Conservation (phyloP, 2,797 vertebrate species). For the Notamacropus eugenii region DNA sequence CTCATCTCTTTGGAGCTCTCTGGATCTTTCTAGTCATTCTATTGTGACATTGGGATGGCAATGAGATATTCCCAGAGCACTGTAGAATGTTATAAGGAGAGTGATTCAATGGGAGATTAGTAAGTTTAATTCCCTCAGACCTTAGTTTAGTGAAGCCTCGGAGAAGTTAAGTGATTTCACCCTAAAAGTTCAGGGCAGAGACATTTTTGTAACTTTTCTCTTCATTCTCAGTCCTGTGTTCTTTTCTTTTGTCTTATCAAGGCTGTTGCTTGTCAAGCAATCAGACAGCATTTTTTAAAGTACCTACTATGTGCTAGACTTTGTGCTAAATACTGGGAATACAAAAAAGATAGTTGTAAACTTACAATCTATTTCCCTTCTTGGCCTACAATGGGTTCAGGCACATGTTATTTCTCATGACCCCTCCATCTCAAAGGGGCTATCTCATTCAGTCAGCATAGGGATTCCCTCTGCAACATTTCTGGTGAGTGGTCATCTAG, state of each 20-base stretch:
- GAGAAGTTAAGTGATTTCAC: neutral
- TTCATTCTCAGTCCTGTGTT: neutral
- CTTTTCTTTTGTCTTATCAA: neutral
- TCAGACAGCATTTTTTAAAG: neutral
- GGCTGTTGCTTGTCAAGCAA: neutral
- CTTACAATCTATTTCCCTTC: neutral
- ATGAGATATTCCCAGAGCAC: neutral
- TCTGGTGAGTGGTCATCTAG: neutral
- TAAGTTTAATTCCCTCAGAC: neutral
- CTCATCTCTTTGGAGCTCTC: neutral
- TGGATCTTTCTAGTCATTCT: neutral
- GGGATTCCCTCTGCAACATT: neutral
- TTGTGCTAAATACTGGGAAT: neutral
- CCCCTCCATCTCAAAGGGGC: neutral
- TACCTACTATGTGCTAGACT: neutral
- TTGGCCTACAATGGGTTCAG: neutral
- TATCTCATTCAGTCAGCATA: neutral
- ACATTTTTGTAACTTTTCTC: neutral
- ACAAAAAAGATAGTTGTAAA: neutral
- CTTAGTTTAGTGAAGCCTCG: neutral
- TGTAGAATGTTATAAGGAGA: neutral
- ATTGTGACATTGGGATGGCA: neutral
- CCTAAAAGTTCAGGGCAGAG: neutral
- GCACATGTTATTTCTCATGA: neutral
- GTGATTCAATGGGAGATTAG: neutral